A percentile compares a stretch with the other conserved stretches of the same genome.
Evolutionary conservation across 2,797 vertebrate genomes (phyloP).

Genomic region (Lithobates sylvaticus): DNA sequence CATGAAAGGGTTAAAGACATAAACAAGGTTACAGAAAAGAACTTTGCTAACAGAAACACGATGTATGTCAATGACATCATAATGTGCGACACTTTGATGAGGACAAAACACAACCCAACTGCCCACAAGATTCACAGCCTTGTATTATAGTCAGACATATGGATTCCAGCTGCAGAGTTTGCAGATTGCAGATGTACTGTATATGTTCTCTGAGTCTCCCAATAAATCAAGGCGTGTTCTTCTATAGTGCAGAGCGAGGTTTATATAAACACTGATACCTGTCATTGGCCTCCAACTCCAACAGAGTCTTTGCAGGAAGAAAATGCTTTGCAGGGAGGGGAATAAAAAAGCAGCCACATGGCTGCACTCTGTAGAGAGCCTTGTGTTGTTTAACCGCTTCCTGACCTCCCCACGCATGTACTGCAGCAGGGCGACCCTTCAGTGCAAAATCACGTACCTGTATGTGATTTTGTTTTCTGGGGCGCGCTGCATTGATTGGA

Average conservation of each 20-base stretch:
- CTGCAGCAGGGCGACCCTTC: too few species aligned
- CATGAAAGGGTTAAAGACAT: too few species aligned
- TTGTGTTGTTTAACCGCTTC: too few species aligned
- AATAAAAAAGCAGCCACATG: too few species aligned
- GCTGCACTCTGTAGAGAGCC: too few species aligned
- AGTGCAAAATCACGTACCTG: too few species aligned
- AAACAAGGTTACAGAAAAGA: not conserved
- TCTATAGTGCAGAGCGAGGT: not conserved
- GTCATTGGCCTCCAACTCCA: not conserved
- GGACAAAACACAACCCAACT: not conserved
- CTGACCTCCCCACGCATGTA: too few species aligned
- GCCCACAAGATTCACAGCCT: not conserved
- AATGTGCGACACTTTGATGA: conserved; percentile 5
- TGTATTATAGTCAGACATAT: not conserved
- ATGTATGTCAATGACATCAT: not conserved
- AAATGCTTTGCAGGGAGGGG: too few species aligned
- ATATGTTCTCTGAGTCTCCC: too few species aligned
- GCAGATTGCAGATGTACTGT: not conserved
- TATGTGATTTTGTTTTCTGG: too few species aligned
- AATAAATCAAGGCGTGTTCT: not conserved
- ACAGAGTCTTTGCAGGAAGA: too few species aligned
- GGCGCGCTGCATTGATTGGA: too few species aligned
- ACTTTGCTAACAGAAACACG: not conserved
- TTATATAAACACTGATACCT: conserved; percentile 1
- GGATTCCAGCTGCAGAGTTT: not conserved